Evolutionary conservation across 2,113 vertebrate genomes (phyloP).

Genomic region (Hippocampus guttulatus): DNA sequence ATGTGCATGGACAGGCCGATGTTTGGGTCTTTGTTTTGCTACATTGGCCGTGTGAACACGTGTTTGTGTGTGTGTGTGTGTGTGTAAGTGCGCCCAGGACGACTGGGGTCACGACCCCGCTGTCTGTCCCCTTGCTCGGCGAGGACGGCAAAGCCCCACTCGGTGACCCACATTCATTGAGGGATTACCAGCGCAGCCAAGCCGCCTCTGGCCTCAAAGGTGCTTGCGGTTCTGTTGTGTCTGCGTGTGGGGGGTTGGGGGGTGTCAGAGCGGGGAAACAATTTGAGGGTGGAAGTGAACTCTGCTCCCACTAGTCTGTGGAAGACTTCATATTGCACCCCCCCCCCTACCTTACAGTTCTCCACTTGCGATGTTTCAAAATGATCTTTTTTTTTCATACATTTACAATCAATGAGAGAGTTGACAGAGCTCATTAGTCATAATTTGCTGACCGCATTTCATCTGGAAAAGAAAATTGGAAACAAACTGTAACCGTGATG

Average conservation of each 20-base stretch:
- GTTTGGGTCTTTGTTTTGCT: constrained; percentile 32
- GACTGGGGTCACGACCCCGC: constrained; percentile 48
- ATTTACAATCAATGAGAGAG: constrained; percentile 43
- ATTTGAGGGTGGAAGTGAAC: constrained; percentile 26
- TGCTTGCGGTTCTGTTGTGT: background rate
- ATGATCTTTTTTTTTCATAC: constrained; percentile 13
- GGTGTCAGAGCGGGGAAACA: background rate
- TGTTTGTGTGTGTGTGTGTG: background rate
- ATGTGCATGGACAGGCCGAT: background rate
- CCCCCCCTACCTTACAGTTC: constrained; percentile 20
- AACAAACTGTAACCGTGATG: constrained; percentile 32
- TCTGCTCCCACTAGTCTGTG: constrained; percentile 19
- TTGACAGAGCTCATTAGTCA: constrained; percentile 29
- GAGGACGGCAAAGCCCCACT: constrained; percentile 54
- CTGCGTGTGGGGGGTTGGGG: too few species aligned
- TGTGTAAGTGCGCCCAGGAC: constrained; percentile 5
- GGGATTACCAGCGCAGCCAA: constrained; percentile 58
- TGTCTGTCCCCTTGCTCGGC: constrained; percentile 62
- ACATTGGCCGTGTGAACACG: constrained; percentile 4
- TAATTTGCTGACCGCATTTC: constrained; percentile 32
- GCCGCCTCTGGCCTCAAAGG: constrained; percentile 46
- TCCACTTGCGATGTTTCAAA: constrained; percentile 27
- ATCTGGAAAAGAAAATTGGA: background rate
- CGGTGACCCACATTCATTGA: constrained; percentile 67
- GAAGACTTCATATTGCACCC: background rate